Conservation (phyloP, 2,888 invertebrate species). For the Teleogryllus oceanicus region DNA sequence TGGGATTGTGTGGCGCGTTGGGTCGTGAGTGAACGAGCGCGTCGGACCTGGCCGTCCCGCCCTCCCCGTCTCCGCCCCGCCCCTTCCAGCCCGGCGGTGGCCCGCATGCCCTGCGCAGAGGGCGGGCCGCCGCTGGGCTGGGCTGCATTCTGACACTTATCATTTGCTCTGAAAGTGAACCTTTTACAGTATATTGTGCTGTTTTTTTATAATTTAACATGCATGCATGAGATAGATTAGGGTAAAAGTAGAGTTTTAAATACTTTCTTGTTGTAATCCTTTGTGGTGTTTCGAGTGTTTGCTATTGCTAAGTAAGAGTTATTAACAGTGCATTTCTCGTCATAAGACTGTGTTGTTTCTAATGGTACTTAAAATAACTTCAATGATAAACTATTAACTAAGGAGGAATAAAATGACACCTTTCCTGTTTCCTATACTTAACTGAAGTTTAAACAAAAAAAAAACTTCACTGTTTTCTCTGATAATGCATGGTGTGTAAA, state of each 20-base stretch:
- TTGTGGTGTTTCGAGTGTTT: conserved; percentile 11
- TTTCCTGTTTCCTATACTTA: background rate
- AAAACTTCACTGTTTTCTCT: background rate
- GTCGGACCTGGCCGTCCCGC: too few relatives aligned
- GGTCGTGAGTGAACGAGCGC: too few relatives aligned
- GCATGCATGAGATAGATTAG: background rate
- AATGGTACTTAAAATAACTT: background rate
- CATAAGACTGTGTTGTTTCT: background rate
- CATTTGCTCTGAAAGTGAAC: background rate
- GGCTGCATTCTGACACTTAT: too few relatives aligned
- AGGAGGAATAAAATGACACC: background rate
- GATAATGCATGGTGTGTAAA: background rate
- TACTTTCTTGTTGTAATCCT: conserved; percentile 18
- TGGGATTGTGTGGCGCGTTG: too few relatives aligned
- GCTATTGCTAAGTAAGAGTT: background rate
- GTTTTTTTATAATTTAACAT: background rate
- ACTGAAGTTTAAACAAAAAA: background rate
- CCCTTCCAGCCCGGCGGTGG: too few relatives aligned
- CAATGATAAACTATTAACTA: background rate
- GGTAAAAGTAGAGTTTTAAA: conserved; percentile 18
- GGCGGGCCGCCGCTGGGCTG: too few relatives aligned
- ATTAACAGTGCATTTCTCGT: background rate
- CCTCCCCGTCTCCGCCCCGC: too few relatives aligned
- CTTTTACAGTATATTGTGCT: background rate
- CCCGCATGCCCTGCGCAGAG: too few relatives aligned